phyloP scores from a whole-genome alignment of 92 coral and sea anemone species.

The Heliopora coerulea region DNA sequence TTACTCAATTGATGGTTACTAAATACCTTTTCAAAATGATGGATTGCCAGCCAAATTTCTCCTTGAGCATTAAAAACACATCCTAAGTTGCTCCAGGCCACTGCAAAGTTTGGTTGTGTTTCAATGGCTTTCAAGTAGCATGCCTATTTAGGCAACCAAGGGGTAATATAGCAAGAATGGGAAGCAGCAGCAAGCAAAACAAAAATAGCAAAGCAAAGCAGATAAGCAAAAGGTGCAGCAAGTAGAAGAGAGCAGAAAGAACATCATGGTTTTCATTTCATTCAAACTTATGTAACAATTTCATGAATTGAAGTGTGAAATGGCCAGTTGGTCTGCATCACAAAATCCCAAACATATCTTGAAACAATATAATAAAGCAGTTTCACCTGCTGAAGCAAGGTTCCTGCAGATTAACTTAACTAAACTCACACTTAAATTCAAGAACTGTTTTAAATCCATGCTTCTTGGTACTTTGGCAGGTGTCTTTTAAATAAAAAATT shows the following conservation, averaged over 20 bases:
- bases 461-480: conserved; percentile 20
- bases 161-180: conserved; percentile 71
- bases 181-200: conserved; percentile 60
- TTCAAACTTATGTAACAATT: conserved; percentile 63
- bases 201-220: conserved; percentile 51
- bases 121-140: conserved; percentile 99
- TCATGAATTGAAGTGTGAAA: conserved; percentile 42
- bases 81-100: conserved; percentile 99
- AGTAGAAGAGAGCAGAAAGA: conserved; percentile 73
- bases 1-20: no score
- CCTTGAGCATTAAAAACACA: conserved; percentile 99
- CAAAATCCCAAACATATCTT: conserved; percentile 5
- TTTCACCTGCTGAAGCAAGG: neutral
- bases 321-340: conserved; percentile 5
- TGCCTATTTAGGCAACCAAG: conserved; percentile 94
- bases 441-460: conserved; percentile 5
- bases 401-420: conserved; percentile 19
- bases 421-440: conserved; percentile 30
- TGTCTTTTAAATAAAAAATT: conserved; percentile 11
- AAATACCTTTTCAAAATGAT: conserved; percentile 99
- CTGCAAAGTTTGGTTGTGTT: conserved; percentile 99
- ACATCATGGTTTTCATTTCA: conserved; percentile 99
- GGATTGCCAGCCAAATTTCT: conserved; percentile 99
- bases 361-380: neutral
- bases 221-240: conserved; percentile 68